Evolutionary conservation across 2,797 vertebrate genomes (phyloP).

Genomic region (Sandelia bainsii): DNA sequence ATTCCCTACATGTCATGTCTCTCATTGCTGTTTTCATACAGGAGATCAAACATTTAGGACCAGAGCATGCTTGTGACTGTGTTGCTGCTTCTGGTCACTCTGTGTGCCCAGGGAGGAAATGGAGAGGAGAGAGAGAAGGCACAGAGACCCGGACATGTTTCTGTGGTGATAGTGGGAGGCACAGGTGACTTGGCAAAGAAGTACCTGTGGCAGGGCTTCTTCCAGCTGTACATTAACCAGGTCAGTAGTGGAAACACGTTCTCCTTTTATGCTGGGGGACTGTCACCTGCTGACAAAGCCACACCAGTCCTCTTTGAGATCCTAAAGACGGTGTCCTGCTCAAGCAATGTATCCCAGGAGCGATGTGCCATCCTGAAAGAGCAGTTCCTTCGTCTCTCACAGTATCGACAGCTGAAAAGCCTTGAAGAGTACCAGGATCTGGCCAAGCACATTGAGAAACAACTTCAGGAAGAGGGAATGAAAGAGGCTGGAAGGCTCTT

Average conservation of each 20-base stretch:
- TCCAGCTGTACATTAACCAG: slow-evolving; percentile 90
- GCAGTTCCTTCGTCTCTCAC: slow-evolving; percentile 90
- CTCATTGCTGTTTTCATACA: slow-evolving; percentile 50
- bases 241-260: slow-evolving; percentile 88
- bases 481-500: slow-evolving; percentile 92
- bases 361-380: slow-evolving; percentile 89
- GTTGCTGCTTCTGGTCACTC: slow-evolving; percentile 71
- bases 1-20: neutral
- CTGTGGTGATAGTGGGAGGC: slow-evolving; percentile 91
- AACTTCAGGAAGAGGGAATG: slow-evolving; percentile 85
- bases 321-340: slow-evolving; percentile 88
- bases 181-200: slow-evolving; percentile 95
- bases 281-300: slow-evolving; percentile 78
- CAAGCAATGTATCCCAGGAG: slow-evolving; percentile 70
- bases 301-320: slow-evolving; percentile 85
- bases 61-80: slow-evolving; percentile 76
- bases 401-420: slow-evolving; percentile 88
- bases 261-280: slow-evolving; percentile 91
- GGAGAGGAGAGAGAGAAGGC: slow-evolving; percentile 66
- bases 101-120: slow-evolving; percentile 62
- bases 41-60: slow-evolving; percentile 52
- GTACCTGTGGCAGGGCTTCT: slow-evolving; percentile 96
- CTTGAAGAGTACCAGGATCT: slow-evolving; percentile 87
- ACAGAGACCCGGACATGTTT: slow-evolving; percentile 86
- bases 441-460: slow-evolving; percentile 80